Base-by-base conservation (phyloP, 2,113 vertebrate genomes). In the Montifringilla adamsi region DNA sequence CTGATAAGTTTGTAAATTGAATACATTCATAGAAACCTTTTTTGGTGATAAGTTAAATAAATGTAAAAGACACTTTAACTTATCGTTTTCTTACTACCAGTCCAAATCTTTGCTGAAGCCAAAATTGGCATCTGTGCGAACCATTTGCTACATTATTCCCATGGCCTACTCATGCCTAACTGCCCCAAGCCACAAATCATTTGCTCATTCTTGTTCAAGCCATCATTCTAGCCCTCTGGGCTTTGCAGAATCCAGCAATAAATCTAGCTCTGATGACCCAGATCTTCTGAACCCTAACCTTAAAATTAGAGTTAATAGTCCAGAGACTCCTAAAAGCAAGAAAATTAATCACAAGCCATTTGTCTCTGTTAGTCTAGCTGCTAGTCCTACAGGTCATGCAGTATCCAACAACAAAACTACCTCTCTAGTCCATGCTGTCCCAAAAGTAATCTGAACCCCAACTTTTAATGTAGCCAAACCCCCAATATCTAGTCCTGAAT, bases 161-260 rank as follows among this genome's bases (percentile, higher is more conserved):
- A 96, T 97, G 95, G 95, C 64, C 94, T 96, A 88, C 86, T 87
- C 91, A 84, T 93, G 89, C 73, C 86, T 87, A 90, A 81, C 64
- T 96, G 94, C 79, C 94, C 56, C 6, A 4, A 93, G 64, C 79
- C 76, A 95, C 96, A 96, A 97, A 95, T 97, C 95, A 94, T 95
- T 84, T 94, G 60, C 68, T 97, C 76, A 87, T 94, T 95, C 83
- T 95, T 93, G 83, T 81, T 93, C 94, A 92, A 92, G 60, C 86
- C 89, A 93, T 90, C 94, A 95, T 69, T 68, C 52, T 81, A 91
- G 68, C 94, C 95, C 93, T 94, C 89, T 92, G 94, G 95, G 93
- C 94, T 97, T 97, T 97, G 89, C 80, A 94, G 95, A 95, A 95
- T 96, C 93, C 73, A 94, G 91, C 91, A 92, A 97, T 96, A 96